Percentiles rank a stretch among this genome's conserved stretches.
Evolutionary conservation across 2,888 invertebrate genomes (phyloP).

Genomic region (Rhopalosiphum nymphaeae): DNA sequence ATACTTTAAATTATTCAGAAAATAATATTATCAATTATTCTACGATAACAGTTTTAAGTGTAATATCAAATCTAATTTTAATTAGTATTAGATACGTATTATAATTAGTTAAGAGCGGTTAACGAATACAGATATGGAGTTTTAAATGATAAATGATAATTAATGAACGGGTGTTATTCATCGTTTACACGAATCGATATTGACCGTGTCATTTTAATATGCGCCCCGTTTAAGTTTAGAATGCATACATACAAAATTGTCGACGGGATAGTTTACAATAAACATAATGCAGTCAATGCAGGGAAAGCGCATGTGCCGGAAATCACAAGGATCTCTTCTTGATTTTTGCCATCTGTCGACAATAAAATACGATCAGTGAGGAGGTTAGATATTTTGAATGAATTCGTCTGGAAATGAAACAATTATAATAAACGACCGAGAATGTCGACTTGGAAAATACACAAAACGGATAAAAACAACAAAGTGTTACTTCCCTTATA

Average conservation of each 20-base stretch:
- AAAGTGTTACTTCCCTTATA: constrained; percentile 7
- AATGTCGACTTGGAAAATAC: neutral
- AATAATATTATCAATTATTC: no score
- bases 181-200: neutral
- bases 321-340: neutral
- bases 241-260: neutral
- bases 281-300: neutral
- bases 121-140: neutral
- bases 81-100: neutral
- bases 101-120: neutral
- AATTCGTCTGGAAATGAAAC: neutral
- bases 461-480: neutral
- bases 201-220: neutral
- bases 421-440: neutral
- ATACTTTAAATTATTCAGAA: neutral
- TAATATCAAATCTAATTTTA: neutral
- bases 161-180: neutral
- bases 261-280: neutral
- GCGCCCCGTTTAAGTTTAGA: neutral
- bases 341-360: neutral
- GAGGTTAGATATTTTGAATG: neutral
- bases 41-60: neutral
- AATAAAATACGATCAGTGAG: neutral
- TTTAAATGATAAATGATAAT: neutral
- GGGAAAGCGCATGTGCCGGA: neutral